These are phyloP conservation scores for Apamea sordens DNA, from an alignment of 2,888 invertebrate genomes.

Conservation along the genomic window DNA sequence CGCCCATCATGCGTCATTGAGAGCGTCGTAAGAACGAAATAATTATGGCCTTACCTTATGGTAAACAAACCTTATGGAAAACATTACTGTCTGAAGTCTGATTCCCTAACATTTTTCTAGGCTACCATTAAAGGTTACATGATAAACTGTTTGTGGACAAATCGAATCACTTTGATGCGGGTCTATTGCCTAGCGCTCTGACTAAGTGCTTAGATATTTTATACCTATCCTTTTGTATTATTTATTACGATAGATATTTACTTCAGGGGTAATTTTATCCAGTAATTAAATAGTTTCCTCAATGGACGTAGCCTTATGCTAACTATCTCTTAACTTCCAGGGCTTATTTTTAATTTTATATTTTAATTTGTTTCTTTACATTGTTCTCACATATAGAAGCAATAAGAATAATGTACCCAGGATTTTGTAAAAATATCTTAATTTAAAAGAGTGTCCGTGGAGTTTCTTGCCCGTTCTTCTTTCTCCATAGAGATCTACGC, in stretches of 20 bases:
- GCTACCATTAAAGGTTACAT: conserved; percentile 4
- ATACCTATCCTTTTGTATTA: background rate
- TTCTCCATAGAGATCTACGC: no score
- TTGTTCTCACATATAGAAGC: no score
- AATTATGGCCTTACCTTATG: no score
- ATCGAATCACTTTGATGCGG: conserved; percentile 29
- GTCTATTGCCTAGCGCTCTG: conserved; percentile 5
- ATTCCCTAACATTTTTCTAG: background rate
- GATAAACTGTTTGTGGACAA: conserved; percentile 15
- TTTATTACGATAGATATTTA: background rate
- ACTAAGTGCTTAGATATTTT: conserved; percentile 24
- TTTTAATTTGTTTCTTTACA: no score
- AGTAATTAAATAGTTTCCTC: background rate
- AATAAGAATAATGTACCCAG: no score
- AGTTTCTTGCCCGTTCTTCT: no score
- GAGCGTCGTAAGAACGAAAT: background rate
- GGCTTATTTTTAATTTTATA: no score
- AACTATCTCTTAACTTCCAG: no score
- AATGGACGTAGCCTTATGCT: background rate
- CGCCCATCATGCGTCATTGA: background rate
- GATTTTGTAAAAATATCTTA: no score
- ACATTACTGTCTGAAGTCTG: background rate
- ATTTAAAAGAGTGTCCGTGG: no score
- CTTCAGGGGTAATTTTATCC: background rate
- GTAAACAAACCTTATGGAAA: no score